Percentiles rank a stretch among this genome's conserved stretches.
Conservation (phyloP, 2,888 invertebrate genomes). For the Parochlus steinenii region DNA sequence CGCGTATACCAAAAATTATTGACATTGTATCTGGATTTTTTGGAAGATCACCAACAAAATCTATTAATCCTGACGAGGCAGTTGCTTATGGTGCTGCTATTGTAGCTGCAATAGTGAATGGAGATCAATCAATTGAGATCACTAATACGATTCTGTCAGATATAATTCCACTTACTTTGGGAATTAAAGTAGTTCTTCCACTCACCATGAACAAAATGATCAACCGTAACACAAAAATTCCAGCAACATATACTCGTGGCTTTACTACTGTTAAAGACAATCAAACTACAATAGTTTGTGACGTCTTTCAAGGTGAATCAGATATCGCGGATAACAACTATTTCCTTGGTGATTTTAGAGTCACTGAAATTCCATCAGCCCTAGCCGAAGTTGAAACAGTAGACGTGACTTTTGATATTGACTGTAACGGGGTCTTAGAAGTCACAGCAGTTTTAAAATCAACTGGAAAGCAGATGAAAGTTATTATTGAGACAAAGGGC, state of each 20-base stretch:
- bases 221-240: constrained; percentile 93
- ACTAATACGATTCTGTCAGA: constrained; percentile 85
- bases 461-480: constrained; percentile 80
- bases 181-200: constrained; percentile 82
- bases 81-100: constrained; percentile 95
- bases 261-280: constrained; percentile 97
- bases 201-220: constrained; percentile 95
- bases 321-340: constrained; percentile 95
- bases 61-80: constrained; percentile 94
- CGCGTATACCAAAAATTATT: constrained; percentile 97
- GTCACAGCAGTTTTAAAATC: constrained; percentile 90
- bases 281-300: constrained; percentile 87
- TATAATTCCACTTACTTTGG: constrained; percentile 78
- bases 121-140: constrained; percentile 73
- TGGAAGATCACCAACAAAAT: constrained; percentile 94
- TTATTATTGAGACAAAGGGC: constrained; percentile 85
- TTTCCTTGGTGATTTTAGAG: constrained; percentile 88
- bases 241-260: constrained; percentile 90
- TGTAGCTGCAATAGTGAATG: constrained; percentile 88
- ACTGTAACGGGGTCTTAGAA: constrained; percentile 93
- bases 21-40: constrained; percentile 88
- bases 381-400: constrained; percentile 79
- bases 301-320: constrained; percentile 82
- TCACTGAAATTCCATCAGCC: constrained; percentile 90
- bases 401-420: constrained; percentile 70